Evolutionary conservation across 1,140 invertebrate species (phyloP).

Genomic region (Portunus trituberculatus): DNA sequence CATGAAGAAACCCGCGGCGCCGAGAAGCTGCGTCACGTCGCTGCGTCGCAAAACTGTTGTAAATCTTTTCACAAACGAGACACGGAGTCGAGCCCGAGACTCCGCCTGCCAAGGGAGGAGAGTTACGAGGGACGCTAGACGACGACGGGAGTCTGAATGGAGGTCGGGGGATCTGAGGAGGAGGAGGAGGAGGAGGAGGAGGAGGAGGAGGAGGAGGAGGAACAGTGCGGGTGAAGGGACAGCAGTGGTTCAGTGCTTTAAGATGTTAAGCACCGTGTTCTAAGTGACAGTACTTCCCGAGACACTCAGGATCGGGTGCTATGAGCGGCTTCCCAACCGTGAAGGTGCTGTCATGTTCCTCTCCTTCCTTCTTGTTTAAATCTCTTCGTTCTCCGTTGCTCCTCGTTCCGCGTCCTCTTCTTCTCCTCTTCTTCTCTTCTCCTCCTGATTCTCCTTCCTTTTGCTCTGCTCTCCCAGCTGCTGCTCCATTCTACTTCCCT

Average conservation of each 20-base stretch:
- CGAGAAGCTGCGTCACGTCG: background rate
- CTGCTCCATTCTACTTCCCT: background rate
- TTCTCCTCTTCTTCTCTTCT: background rate
- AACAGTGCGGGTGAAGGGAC: background rate
- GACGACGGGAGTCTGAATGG: background rate
- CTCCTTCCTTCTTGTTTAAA: background rate
- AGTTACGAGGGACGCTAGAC: background rate
- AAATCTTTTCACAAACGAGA: background rate
- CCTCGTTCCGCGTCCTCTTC: background rate
- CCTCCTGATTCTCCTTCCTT: background rate
- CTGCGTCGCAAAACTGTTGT: background rate
- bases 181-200: background rate
- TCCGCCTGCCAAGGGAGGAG: background rate
- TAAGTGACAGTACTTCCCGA: background rate
- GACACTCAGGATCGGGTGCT: background rate
- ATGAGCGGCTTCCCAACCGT: background rate
- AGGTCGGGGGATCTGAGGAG: background rate
- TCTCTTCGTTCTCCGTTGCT: background rate
- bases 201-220: background rate
- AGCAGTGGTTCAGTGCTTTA: background rate
- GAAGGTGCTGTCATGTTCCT: constrained; percentile 6
- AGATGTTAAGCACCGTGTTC: background rate
- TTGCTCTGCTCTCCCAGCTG: background rate
- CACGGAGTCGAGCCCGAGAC: background rate
- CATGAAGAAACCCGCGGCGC: background rate